Evolutionary conservation across 2,113 vertebrate species (phyloP).

Genomic region (Hyperoodon ampullatus): DNA sequence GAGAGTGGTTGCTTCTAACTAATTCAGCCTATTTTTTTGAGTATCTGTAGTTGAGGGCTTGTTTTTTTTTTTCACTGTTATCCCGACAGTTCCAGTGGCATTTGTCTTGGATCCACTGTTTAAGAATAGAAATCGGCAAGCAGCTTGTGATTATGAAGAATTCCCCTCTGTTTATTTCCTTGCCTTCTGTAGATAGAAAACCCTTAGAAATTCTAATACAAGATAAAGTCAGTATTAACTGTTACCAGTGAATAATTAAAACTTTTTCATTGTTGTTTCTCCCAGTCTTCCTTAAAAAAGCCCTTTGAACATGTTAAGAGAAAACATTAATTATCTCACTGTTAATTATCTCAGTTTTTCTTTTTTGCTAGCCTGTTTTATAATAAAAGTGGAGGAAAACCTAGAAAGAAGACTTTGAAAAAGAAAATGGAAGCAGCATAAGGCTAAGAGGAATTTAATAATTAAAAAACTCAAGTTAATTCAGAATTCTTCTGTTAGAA

Average conservation of each 20-base stretch:
- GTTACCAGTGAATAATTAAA: background rate
- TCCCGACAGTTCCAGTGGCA: background rate
- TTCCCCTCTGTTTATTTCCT: background rate
- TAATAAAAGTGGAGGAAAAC: background rate
- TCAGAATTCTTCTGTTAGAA: conserved; percentile 8
- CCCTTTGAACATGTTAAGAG: background rate
- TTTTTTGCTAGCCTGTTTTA: background rate
- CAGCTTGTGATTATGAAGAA: background rate
- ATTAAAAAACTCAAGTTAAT: background rate
- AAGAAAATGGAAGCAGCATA: conserved; percentile 20
- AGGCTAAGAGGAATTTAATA: background rate
- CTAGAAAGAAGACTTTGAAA: conserved; percentile 3
- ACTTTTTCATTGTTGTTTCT: background rate
- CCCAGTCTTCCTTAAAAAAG: background rate
- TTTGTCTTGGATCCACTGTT: background rate
- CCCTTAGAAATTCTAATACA: background rate
- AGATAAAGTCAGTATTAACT: background rate
- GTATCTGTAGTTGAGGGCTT: background rate
- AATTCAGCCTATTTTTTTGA: background rate
- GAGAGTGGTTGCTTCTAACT: background rate
- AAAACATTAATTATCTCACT: background rate
- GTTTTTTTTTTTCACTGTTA: background rate
- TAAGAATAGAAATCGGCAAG: background rate
- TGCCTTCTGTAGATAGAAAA: conserved; percentile 41
- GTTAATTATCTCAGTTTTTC: background rate